Percentiles rank a stretch among this genome's conserved stretches.
phyloP scores from a whole-genome alignment of 2,888 invertebrate genomes.

The Caenorhabditis becei region DNA sequence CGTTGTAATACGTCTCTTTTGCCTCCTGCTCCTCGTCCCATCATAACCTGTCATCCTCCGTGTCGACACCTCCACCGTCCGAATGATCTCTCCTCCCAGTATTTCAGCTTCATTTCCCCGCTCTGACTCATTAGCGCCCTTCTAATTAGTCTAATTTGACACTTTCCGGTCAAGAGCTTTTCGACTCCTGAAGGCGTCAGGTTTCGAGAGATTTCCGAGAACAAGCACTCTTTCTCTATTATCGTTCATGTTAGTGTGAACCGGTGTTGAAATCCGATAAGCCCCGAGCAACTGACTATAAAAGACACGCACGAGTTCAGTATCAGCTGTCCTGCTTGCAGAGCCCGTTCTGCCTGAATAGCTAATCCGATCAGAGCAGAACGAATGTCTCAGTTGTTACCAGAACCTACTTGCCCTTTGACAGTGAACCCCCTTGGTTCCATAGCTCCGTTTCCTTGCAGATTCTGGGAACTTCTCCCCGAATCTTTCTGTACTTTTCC shows the following conservation, averaged over 20 bases:
- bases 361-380: too few species aligned
- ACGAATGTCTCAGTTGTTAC: too few species aligned
- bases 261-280: neutral
- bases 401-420: too few species aligned
- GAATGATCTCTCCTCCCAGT: conserved; percentile 13
- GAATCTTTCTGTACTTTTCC: conserved; percentile 15
- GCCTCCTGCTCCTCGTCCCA: conserved; percentile 32
- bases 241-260: neutral
- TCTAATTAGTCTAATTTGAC: conserved; percentile 40
- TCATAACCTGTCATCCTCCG: conserved; percentile 48
- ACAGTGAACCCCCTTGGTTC: too few species aligned
- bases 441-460: too few species aligned
- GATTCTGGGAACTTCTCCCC: too few species aligned
- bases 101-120: conserved; percentile 20
- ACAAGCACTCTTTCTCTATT: neutral
- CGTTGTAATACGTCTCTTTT: conserved; percentile 34
- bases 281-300: neutral
- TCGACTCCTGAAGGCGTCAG: neutral
- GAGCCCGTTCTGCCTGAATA: neutral
- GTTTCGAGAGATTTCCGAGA: neutral
- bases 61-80: too few species aligned
- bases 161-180: conserved; percentile 4
- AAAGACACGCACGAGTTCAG: neutral
- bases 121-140: conserved; percentile 45
- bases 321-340: neutral